Evolutionary conservation across 92 coral and sea anemone genomes (phyloP).

Genomic region (Nematostella vectensis): DNA sequence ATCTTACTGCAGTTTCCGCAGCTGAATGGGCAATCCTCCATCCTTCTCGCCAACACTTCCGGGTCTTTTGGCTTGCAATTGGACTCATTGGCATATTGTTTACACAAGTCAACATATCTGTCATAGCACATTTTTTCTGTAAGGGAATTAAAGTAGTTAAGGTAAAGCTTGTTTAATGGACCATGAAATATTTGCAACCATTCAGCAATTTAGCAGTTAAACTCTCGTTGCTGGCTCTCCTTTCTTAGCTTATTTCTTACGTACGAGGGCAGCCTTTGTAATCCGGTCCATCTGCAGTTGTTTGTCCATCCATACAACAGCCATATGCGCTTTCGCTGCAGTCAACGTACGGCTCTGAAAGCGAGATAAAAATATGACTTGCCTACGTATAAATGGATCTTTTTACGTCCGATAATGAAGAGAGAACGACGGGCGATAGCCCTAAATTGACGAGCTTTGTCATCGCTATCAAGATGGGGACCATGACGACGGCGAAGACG

Average conservation of each 20-base stretch:
- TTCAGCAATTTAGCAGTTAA: neutral
- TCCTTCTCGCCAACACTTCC: neutral
- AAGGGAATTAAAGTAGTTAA: too few species aligned
- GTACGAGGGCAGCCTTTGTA: slow-evolving; percentile 35
- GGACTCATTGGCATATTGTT: neutral
- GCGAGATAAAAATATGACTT: neutral
- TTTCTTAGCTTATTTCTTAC: neutral
- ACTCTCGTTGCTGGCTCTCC: neutral
- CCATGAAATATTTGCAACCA: too few species aligned
- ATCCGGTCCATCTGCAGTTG: slow-evolving; percentile 38
- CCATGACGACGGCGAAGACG: too few species aligned
- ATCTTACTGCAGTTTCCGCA: slow-evolving; percentile 9
- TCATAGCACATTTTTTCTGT: slow-evolving; percentile 1
- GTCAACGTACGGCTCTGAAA: slow-evolving; percentile 1
- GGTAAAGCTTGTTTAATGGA: too few species aligned
- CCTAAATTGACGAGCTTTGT: too few species aligned
- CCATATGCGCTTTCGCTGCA: slow-evolving; percentile 31
- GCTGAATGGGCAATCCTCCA: slow-evolving; percentile 7
- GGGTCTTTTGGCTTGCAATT: neutral
- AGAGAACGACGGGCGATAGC: too few species aligned
- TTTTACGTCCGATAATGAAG: neutral
- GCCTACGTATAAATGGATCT: neutral
- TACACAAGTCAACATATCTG: neutral
- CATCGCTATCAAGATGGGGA: too few species aligned
- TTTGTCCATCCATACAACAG: slow-evolving; percentile 34